Evolutionary conservation across 2,113 vertebrate genomes (phyloP).

Genomic region (Aldabrachelys gigantea): DNA sequence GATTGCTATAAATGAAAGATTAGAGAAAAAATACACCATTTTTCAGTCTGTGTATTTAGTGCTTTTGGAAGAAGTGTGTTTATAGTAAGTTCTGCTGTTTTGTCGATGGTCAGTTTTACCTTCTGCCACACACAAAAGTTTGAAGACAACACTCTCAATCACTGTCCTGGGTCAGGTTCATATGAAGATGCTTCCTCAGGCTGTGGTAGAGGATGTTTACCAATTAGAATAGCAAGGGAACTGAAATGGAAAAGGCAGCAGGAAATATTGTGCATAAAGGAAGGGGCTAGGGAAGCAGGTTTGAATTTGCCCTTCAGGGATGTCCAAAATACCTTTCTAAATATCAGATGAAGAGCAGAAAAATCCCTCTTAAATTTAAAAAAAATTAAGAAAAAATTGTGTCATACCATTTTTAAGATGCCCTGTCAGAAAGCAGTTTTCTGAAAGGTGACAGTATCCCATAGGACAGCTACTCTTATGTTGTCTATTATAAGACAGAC

Average conservation of each 20-base stretch:
- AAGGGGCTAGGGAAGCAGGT: background rate
- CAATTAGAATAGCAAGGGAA: background rate
- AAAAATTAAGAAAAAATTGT: background rate
- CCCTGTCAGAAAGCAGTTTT: background rate
- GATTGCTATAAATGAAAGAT: background rate
- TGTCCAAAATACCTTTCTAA: background rate
- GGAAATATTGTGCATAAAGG: background rate
- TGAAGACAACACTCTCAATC: background rate
- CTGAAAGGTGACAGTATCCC: background rate
- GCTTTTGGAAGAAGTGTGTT: background rate
- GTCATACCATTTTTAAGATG: background rate
- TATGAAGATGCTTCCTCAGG: slow-evolving; percentile 3
- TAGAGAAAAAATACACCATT: background rate
- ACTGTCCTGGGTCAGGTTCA: background rate
- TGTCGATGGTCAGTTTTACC: background rate
- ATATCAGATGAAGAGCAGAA: background rate
- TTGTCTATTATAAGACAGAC: background rate
- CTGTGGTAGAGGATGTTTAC: background rate
- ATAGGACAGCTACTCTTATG: background rate
- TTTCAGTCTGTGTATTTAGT: background rate
- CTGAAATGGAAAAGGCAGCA: background rate
- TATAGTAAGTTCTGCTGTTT: background rate
- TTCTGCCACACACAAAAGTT: background rate
- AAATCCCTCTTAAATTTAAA: background rate
- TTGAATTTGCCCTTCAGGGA: background rate